Conservation (phyloP, 2,113 vertebrate genomes). For the Madoqua kirkii region DNA sequence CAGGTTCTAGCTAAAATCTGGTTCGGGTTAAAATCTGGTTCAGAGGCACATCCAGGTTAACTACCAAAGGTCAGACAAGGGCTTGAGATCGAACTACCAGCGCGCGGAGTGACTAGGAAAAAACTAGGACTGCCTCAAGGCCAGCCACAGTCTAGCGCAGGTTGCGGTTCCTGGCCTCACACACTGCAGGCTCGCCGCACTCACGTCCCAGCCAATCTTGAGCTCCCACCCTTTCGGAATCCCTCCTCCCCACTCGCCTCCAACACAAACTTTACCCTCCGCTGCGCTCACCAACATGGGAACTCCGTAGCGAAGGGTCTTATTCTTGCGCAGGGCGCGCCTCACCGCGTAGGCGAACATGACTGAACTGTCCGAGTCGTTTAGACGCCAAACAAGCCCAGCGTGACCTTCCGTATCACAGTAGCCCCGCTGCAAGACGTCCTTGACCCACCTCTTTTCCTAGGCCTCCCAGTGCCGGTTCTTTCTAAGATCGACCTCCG, state of each 20-base stretch:
- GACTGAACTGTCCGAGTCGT: neutral
- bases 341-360: neutral
- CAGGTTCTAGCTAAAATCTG: neutral
- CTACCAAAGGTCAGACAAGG: no score
- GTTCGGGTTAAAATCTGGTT: neutral
- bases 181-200: fast-evolving
- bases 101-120: no score
- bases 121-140: neutral
- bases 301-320: slow-evolving; percentile 86
- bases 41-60: neutral
- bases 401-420: fast-evolving
- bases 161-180: fast-evolving
- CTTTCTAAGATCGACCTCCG: neutral
- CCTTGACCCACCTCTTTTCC: fast-evolving
- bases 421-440: fast-evolving
- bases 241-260: neutral
- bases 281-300: slow-evolving; percentile 88
- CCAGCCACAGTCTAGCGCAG: no score
- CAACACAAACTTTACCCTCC: neutral
- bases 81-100: fast-evolving
- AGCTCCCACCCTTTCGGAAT: neutral
- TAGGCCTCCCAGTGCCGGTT: fast-evolving
- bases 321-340: slow-evolving; percentile 74
- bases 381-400: neutral
- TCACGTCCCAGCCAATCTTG: fast-evolving